Evolutionary conservation across 2,797 vertebrate species (phyloP).

Genomic region (Premnoplex brunnescens): DNA sequence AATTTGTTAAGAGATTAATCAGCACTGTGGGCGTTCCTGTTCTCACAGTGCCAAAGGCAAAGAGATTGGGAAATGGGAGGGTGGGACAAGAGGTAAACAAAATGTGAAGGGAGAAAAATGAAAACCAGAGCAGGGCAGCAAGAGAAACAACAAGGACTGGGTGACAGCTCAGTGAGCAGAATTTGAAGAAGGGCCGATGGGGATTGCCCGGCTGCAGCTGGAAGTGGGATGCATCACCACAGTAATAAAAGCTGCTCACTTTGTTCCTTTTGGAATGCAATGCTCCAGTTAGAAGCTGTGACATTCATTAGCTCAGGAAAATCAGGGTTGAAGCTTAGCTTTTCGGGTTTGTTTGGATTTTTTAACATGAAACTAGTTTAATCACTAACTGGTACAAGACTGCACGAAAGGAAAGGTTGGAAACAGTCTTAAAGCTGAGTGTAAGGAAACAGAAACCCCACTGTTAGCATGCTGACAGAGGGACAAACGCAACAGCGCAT

Average conservation of each 20-base stretch:
- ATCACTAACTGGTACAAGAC: background rate
- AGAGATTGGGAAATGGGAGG: background rate
- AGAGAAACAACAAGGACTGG: background rate
- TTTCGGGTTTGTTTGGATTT: background rate
- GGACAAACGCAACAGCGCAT: background rate
- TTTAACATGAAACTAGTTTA: background rate
- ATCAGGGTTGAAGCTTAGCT: background rate
- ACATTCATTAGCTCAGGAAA: background rate
- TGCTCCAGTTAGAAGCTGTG: background rate
- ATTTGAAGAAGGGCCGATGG: background rate
- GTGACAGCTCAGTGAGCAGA: background rate
- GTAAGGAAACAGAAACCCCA: background rate
- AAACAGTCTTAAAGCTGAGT: background rate
- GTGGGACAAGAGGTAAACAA: slow-evolving; percentile 12
- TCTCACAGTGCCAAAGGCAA: slow-evolving; percentile 18
- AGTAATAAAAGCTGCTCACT: background rate
- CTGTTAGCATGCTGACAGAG: background rate
- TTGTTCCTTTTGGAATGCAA: background rate
- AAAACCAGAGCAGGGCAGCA: background rate
- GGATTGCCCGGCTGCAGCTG: background rate
- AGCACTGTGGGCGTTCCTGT: background rate
- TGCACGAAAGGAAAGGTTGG: background rate
- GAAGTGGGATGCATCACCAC: background rate
- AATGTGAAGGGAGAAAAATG: background rate
- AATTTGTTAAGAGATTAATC: slow-evolving; percentile 24